Base-by-base conservation (phyloP, 2,113 vertebrate species). In the Tachycineta bicolor region DNA sequence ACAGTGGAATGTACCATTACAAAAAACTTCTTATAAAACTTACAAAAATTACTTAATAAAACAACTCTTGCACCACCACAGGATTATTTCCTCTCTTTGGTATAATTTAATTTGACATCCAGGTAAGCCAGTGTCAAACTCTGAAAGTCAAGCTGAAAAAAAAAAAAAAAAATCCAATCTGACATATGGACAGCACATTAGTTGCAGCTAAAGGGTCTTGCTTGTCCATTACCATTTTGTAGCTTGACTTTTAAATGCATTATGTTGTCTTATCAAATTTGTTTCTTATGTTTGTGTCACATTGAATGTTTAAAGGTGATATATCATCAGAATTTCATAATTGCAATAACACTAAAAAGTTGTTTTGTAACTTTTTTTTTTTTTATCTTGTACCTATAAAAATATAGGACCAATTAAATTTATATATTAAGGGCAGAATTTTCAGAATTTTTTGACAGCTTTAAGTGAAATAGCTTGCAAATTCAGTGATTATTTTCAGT, bases 121-220 rank as follows among this genome's bases (percentile, higher is more conserved):
- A 94, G 85, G 69, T 87, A 96, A 93, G 74, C 92, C 77, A 92
- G 24, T 92, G 94, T 96, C 89, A 97, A 86, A 77, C 18, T 41
- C 28, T 52, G 56, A 63, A 91, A 94, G 23, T 71, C 34, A 93
- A 75, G 13, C 53, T 95, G 39, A 11, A 89, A 87, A 85, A 83
- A 37, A 37, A 83, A 37, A 37, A 37, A 92, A 55, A 60, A 47
- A 53, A 93, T 49, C 16, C 63, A 96, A 53, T 9, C 25, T 93
- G 93, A 92, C 79, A 74, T 65, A n/a, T 94, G 63, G 91, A 83
- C 52, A 90, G 83, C 89, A 86, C 33, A 10, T 67, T 90, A 81
- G 26, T 11, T 62, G 44, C 90, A 94, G 39, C 80, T 94, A 64
- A 93, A 95, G 69, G 79, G 55, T 44, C 39, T 90, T 86, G 13